Evolutionary conservation across 2,797 vertebrate species (phyloP).

Genomic region (Sorex maritimensis): DNA sequence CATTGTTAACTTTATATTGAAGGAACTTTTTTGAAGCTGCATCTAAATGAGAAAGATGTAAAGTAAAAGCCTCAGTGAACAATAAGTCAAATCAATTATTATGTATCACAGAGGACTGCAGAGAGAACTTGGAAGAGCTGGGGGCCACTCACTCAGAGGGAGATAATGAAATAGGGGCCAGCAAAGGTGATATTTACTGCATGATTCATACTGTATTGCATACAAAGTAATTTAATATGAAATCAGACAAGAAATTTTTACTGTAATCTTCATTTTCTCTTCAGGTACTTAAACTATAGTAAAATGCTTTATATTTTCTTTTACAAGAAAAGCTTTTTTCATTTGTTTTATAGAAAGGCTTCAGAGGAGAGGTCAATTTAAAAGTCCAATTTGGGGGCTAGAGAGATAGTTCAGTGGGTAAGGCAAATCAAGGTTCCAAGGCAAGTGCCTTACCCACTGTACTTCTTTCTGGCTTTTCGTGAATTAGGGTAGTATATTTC

Average conservation of each 20-base stretch:
- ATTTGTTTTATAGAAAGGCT: conserved; percentile 28
- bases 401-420: too few species aligned
- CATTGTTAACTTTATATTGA: background rate
- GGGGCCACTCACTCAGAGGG: background rate
- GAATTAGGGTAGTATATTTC: background rate
- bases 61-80: background rate
- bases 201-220: background rate
- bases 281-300: background rate
- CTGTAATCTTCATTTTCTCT: conserved; percentile 37
- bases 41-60: background rate
- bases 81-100: background rate
- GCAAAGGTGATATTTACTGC: background rate
- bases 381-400: background rate
- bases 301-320: too few species aligned
- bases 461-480: background rate
- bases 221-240: background rate
- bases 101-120: background rate
- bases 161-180: background rate
- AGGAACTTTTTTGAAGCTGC: background rate
- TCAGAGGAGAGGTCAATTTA: conserved; percentile 62
- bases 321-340: too few species aligned
- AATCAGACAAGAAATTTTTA: background rate
- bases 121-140: background rate
- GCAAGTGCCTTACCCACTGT: too few species aligned
- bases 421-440: too few species aligned